phyloP scores from a whole-genome alignment of 2,888 invertebrate species.

The Papilio protenor region DNA sequence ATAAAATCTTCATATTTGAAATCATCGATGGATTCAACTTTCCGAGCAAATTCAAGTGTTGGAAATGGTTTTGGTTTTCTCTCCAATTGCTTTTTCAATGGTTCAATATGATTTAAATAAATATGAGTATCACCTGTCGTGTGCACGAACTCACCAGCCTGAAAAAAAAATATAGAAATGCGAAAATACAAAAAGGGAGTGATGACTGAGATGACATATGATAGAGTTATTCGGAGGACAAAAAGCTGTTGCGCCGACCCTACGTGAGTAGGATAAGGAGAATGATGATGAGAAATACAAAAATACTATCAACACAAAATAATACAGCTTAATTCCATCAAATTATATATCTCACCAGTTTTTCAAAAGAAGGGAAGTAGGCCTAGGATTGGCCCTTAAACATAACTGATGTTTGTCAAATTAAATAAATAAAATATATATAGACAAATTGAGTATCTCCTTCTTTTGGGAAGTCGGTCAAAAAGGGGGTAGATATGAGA shows the following conservation, averaged over 20 bases:
- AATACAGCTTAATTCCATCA: not conserved
- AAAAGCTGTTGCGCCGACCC: too few species aligned
- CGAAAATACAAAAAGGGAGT: slow-evolving; percentile 15
- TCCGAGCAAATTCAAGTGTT: slow-evolving; percentile 89
- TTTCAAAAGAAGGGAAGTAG: too few species aligned
- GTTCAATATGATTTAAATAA: slow-evolving; percentile 94
- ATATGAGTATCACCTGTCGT: slow-evolving; percentile 98
- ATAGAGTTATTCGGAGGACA: too few species aligned
- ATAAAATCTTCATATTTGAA: slow-evolving; percentile 95
- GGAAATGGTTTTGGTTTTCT: slow-evolving; percentile 94
- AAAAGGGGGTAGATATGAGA: too few species aligned
- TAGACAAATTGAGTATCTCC: too few species aligned
- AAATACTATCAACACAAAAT: not conserved
- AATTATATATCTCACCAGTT: not conserved
- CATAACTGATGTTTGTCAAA: too few species aligned
- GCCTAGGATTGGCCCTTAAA: too few species aligned
- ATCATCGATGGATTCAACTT: slow-evolving; percentile 92
- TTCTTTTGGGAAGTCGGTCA: too few species aligned
- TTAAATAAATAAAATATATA: too few species aligned
- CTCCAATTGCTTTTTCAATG: slow-evolving; percentile 91
- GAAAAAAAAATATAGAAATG: slow-evolving; percentile 50
- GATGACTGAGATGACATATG: too few species aligned
- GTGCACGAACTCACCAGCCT: slow-evolving; percentile 97
- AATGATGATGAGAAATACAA: too few species aligned
- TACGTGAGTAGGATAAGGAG: too few species aligned